A percentile compares a stretch with the other conserved stretches of the same genome.
Conservation (phyloP, 2,888 invertebrate genomes). For the Lochmaea crataegi region DNA sequence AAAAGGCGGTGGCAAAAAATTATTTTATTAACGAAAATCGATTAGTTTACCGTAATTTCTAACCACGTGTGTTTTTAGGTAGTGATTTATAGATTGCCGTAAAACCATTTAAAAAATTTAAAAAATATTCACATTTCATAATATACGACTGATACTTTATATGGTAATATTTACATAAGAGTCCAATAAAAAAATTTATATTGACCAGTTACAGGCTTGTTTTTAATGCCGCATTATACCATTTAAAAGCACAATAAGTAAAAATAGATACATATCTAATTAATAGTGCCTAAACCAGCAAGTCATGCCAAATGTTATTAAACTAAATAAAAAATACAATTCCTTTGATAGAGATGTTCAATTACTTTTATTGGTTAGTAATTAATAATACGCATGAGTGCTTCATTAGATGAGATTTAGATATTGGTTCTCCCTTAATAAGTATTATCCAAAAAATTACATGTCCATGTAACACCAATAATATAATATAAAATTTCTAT, state of each 20-base stretch:
- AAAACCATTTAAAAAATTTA: background rate
- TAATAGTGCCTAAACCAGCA: constrained; percentile 10
- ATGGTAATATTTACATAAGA: background rate
- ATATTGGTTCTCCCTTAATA: background rate
- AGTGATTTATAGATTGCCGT: too few species aligned
- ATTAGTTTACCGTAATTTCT: too few species aligned
- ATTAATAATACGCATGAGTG: constrained; percentile 16
- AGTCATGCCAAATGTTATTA: constrained; percentile 28
- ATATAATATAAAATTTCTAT: too few species aligned
- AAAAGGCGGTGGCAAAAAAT: too few species aligned
- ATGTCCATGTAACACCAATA: too few species aligned
- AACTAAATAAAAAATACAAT: constrained; percentile 10
- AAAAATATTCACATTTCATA: background rate
- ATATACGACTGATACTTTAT: constrained; percentile 2
- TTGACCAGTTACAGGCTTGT: background rate
- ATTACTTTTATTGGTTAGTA: constrained; percentile 20
- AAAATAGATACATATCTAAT: constrained; percentile 21
- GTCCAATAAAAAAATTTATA: constrained; percentile 7
- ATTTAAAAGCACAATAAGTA: constrained; percentile 17
- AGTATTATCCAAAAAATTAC: too few species aligned
- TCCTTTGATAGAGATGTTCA: constrained; percentile 26
- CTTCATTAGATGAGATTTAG: background rate
- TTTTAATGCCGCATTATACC: background rate
- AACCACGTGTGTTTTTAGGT: too few species aligned
- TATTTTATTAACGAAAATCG: background rate